Evolutionary conservation across 1,140 invertebrate species (phyloP).

Genomic region (Drosophila tropicalis): DNA sequence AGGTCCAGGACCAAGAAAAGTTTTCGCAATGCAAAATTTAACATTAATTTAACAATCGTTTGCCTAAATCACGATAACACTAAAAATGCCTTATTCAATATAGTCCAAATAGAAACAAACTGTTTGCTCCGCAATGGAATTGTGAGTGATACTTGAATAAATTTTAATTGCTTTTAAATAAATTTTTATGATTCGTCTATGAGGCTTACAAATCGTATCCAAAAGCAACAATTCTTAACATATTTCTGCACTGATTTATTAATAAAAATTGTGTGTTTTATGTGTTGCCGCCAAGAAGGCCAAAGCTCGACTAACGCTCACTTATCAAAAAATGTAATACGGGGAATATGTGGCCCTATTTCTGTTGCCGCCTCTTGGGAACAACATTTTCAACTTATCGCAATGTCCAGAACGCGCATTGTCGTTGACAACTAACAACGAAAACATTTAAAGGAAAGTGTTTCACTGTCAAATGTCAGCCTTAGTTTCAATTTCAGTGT

Average conservation of each 20-base stretch:
- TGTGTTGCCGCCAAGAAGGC: not conserved
- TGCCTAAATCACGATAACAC: no score
- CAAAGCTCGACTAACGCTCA: constrained; percentile 39
- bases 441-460: constrained; percentile 59
- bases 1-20: not conserved
- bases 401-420: constrained; percentile 21
- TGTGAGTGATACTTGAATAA: no score
- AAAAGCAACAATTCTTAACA: no score
- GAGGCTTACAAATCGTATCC: no score
- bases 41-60: no score
- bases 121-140: no score
- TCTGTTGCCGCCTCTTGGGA: constrained; percentile 27
- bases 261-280: not conserved
- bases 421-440: constrained; percentile 25
- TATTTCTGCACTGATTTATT: not conserved
- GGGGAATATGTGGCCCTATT: constrained; percentile 41
- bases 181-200: no score
- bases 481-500: constrained; percentile 34
- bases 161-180: no score
- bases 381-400: constrained; percentile 52
- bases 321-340: constrained; percentile 42
- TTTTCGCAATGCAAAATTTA: not conserved
- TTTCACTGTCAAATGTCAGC: constrained; percentile 68
- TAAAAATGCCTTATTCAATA: no score
- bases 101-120: no score